Percentiles rank a stretch among this genome's conserved stretches.
Conservation (phyloP, 2,113 vertebrate genomes). For the Myxocyprinus asiaticus region DNA sequence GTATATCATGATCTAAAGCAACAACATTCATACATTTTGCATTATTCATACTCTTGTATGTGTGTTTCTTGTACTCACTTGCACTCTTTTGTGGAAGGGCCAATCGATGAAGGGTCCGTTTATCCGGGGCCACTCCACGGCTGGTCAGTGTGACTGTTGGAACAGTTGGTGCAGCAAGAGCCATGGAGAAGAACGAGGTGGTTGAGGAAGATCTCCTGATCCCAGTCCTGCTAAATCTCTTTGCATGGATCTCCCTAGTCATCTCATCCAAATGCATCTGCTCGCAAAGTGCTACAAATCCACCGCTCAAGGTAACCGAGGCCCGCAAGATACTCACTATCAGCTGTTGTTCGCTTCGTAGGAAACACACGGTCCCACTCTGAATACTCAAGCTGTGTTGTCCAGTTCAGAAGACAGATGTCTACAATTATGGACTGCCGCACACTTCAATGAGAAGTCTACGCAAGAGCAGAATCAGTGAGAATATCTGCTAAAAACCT, state of each 20-base stretch:
- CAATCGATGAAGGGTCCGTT: slow-evolving; percentile 41
- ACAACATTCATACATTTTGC: no score
- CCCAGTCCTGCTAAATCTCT: slow-evolving; percentile 57
- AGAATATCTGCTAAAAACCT: not conserved
- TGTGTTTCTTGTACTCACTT: slow-evolving; percentile 13
- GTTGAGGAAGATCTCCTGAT: slow-evolving; percentile 47
- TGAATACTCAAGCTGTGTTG: no score
- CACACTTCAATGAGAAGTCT: not conserved
- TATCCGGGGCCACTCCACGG: slow-evolving; percentile 59
- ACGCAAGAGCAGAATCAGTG: not conserved
- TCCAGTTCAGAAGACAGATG: no score
- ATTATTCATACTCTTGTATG: no score
- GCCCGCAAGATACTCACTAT: no score
- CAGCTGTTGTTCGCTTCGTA: no score
- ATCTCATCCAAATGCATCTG: slow-evolving; percentile 49
- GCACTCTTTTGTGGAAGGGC: slow-evolving; percentile 1
- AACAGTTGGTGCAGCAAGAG: slow-evolving; percentile 52
- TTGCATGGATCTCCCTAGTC: slow-evolving; percentile 64
- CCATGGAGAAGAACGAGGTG: slow-evolving; percentile 19
- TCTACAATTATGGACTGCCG: not conserved
- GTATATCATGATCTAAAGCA: no score
- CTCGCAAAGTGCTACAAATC: no score
- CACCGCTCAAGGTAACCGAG: no score
- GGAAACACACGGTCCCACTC: no score
- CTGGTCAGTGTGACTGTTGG: slow-evolving; percentile 73